Base-by-base conservation (phyloP, 2,888 invertebrate genomes). In the Serrognathus titanus region DNA sequence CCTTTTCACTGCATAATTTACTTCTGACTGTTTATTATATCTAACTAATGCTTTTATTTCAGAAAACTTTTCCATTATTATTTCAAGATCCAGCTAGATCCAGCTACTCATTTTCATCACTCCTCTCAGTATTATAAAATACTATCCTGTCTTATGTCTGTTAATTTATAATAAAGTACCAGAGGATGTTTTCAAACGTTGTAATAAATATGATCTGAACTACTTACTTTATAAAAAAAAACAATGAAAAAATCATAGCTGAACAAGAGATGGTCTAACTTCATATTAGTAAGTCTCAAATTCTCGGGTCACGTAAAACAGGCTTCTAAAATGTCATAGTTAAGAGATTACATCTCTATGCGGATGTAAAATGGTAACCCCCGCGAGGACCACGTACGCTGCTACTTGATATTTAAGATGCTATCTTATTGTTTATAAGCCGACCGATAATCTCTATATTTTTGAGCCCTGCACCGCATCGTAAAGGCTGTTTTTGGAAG, bases 381-480 rank as follows among this genome's bases (percentile, higher is more conserved):
- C 58, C 52, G 52, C 51, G 46, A 53, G 52, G 57, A 53, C 50
- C 49, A 41, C 49, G 55, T 54, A 53, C 54, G 53, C 47, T 52
- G 55, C 60, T 58, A 57, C 57, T 60, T 58, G 58, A 56, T 62
- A 62, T 60, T 63, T 63, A 55, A 63, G 60, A 61, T 57, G 38
- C 48, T 60, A 59, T 60, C 62, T 60, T 53, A 56, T 57, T 52
- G 56, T 60, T 58, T 60, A 62, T 62, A 60, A 60, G 54, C 51
- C 57, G 58, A n/a, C 55, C 48, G 60, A 62, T 60, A 57, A 60
- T 63, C 60, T 57, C 47, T 40, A 52, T 46, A 52, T 52, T 52
- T 45, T 43, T 43, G 16, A 16, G 24, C 49, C n/a, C 36, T 38
- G n/a, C n/a, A 36, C 12, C 36, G 38, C 49, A 10, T 38, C n/a